Conservation (phyloP, 2,888 invertebrate genomes). For the Venusia cambrica region DNA sequence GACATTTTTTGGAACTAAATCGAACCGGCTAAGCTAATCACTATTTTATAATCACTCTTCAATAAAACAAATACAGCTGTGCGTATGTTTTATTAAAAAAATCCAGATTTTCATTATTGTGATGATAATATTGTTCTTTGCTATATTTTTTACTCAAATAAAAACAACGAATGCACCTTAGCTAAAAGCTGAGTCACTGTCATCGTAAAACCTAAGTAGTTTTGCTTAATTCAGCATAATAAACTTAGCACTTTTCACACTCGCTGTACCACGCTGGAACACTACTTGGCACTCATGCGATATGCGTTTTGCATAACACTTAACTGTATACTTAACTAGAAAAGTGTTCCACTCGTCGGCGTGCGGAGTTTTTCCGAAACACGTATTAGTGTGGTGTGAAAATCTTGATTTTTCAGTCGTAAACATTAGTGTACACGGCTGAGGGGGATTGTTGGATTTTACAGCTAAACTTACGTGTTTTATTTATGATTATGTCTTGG, state of each 20-base stretch:
- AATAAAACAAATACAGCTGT: too few species aligned
- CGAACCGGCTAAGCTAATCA: too few species aligned
- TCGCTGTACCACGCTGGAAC: conserved; percentile 42
- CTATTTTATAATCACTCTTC: too few species aligned
- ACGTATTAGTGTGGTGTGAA: conserved; percentile 25
- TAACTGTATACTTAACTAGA: conserved; percentile 43
- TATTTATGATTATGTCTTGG: too few species aligned
- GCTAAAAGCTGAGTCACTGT: too few species aligned
- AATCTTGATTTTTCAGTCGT: conserved; percentile 16
- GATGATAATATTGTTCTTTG: too few species aligned
- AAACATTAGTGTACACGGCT: background rate
- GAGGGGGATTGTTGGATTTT: background rate
- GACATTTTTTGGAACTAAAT: too few species aligned
- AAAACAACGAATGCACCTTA: too few species aligned
- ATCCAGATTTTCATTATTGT: too few species aligned
- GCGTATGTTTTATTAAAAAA: too few species aligned
- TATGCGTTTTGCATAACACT: conserved; percentile 58
- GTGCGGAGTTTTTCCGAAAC: conserved; percentile 33
- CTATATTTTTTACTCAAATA: too few species aligned
- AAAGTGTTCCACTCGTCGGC: conserved; percentile 38
- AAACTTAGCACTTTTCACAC: conserved; percentile 30
- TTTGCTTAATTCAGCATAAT: background rate
- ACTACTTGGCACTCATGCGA: conserved; percentile 55
- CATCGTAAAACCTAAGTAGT: too few species aligned
- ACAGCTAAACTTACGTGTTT: background rate